Evolutionary conservation across 2,797 vertebrate species (phyloP).

Genomic region (Heteromormyrus szaboi): DNA sequence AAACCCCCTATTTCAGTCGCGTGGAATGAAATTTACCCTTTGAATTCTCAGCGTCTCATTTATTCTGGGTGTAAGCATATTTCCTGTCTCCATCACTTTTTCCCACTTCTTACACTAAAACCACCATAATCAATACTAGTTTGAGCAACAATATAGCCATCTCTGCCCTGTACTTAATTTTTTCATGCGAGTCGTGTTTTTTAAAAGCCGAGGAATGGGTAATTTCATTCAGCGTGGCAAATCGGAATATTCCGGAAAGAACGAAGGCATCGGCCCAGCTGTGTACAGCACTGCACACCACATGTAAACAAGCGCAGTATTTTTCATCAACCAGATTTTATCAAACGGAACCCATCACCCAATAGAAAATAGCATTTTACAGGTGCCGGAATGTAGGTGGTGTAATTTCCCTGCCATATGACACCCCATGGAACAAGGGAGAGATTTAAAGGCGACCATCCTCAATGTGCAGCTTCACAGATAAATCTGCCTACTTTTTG

Average conservation of each 20-base stretch:
- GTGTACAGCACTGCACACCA: not conserved
- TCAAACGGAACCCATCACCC: not conserved
- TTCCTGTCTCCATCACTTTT: not conserved
- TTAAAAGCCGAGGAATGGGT: not conserved
- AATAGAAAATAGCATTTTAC: not conserved
- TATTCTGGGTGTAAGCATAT: not conserved
- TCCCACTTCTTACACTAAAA: not conserved
- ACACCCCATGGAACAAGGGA: not conserved
- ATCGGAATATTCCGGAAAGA: not conserved
- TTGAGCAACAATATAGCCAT: slow-evolving; percentile 10
- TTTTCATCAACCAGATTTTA: not conserved
- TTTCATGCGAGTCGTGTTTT: not conserved
- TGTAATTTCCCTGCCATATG: not conserved
- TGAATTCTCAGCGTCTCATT: not conserved
- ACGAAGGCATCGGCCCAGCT: not conserved
- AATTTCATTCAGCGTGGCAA: not conserved
- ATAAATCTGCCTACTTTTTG: not conserved
- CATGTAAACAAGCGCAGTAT: not conserved
- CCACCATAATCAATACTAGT: slow-evolving; percentile 7
- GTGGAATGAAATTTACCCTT: not conserved
- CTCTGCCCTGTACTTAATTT: not conserved
- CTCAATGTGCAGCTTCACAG: not conserved
- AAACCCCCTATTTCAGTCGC: not conserved
- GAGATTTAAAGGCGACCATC: not conserved
- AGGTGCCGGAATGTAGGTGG: not conserved